Evolutionary conservation across 2,113 vertebrate species (phyloP).

Genomic region (Euleptes europaea): DNA sequence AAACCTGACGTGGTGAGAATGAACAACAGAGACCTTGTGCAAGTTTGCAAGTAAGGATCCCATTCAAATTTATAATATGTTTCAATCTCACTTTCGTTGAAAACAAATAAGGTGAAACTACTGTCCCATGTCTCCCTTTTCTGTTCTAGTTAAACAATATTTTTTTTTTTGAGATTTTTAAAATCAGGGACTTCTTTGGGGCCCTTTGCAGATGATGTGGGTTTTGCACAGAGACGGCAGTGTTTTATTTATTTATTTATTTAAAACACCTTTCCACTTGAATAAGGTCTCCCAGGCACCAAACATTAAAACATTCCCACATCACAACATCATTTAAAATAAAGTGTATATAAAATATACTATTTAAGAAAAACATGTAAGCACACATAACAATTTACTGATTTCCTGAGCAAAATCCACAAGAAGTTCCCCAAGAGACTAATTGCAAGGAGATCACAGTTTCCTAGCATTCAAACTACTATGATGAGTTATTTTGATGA

Average conservation of each 20-base stretch:
- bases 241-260: background rate
- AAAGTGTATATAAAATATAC: too few species aligned
- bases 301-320: too few species aligned
- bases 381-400: background rate
- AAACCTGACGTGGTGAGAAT: background rate
- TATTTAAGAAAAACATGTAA: too few species aligned
- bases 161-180: background rate
- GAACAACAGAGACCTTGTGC: background rate
- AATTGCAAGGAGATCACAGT: background rate
- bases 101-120: fast-evolving
- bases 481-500: background rate
- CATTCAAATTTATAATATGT: background rate
- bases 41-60: background rate
- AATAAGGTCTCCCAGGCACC: too few species aligned
- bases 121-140: background rate
- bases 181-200: background rate
- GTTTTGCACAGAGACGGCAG: background rate
- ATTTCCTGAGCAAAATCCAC: background rate
- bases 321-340: too few species aligned
- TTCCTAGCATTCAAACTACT: background rate
- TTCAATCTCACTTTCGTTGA: background rate
- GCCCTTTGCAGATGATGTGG: background rate
- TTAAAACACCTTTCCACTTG: too few species aligned
- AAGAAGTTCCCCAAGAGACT: background rate
- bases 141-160: background rate